Conservation (phyloP, 2,797 vertebrate species). For the Cossypha polioptera region DNA sequence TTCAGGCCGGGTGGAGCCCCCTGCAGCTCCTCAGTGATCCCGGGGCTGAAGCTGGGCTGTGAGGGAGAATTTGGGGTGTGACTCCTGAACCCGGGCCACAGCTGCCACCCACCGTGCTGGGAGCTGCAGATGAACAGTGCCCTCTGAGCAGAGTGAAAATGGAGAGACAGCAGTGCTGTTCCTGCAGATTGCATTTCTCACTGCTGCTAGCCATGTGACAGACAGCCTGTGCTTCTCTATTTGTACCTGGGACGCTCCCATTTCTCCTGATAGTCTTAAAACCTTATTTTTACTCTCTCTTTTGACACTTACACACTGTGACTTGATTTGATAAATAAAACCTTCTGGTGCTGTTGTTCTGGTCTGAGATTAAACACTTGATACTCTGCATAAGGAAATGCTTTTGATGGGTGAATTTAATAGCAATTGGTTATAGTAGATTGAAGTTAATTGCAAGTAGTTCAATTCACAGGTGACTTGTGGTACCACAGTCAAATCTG, state of each 20-base stretch:
- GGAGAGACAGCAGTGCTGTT: slow-evolving; percentile 33
- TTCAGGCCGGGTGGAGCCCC: background rate
- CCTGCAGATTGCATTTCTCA: slow-evolving; percentile 58
- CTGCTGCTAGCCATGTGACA: slow-evolving; percentile 62
- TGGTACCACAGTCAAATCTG: background rate
- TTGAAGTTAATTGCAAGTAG: slow-evolving; percentile 21
- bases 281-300: slow-evolving; percentile 62
- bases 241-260: slow-evolving; percentile 61
- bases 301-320: slow-evolving; percentile 54
- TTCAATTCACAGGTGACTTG: slow-evolving; percentile 16
- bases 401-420: slow-evolving; percentile 15
- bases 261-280: slow-evolving; percentile 53
- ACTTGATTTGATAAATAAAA: slow-evolving; percentile 68
- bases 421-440: background rate
- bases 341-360: slow-evolving; percentile 35
- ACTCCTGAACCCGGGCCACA: background rate
- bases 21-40: background rate
- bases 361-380: slow-evolving; percentile 48
- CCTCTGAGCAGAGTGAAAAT: slow-evolving; percentile 48
- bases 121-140: slow-evolving; percentile 6
- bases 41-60: background rate
- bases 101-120: slow-evolving; percentile 6
- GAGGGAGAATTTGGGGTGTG: background rate
- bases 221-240: slow-evolving; percentile 59
- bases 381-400: slow-evolving; percentile 28